A percentile compares a stretch with the other conserved stretches of the same genome.
Evolutionary conservation across 2,888 invertebrate genomes (phyloP).

Genomic region (Sylvicola fuscatus): DNA sequence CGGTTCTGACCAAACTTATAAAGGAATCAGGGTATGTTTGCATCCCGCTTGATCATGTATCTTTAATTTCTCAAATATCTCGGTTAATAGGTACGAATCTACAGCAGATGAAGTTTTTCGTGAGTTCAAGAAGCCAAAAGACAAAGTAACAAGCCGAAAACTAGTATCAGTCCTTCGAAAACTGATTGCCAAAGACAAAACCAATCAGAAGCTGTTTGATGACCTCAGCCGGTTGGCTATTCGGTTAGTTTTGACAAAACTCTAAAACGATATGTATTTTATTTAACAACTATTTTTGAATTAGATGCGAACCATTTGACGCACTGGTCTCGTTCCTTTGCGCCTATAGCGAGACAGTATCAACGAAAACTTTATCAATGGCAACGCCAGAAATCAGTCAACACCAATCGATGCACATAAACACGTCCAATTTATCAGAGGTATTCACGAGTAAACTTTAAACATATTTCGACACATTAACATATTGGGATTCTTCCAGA

Average conservation of each 20-base stretch:
- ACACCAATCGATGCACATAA: background rate
- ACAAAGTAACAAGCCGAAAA: constrained; percentile 14
- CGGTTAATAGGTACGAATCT: constrained; percentile 14
- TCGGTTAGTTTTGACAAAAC: too few species aligned
- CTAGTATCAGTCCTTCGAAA: constrained; percentile 16
- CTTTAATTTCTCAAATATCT: background rate
- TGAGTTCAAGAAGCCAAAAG: constrained; percentile 17
- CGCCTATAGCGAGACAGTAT: too few species aligned
- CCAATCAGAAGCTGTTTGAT: constrained; percentile 13
- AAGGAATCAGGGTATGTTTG: background rate
- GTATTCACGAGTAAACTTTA: background rate
- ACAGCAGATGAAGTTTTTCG: constrained; percentile 17
- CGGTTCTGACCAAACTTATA: background rate
- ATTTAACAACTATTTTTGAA: too few species aligned
- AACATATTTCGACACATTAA: background rate
- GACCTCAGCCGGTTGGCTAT: constrained; percentile 11
- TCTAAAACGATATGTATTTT: too few species aligned
- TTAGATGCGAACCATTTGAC: too few species aligned
- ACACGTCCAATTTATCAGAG: background rate
- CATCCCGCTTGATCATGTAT: background rate
- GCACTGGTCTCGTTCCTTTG: too few species aligned
- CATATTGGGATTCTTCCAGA: background rate
- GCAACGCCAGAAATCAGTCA: background rate
- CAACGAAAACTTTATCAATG: too few species aligned
- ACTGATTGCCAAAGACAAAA: constrained; percentile 16